These are phyloP conservation scores for Simalia tracyae DNA, from an alignment of 2,797 vertebrate genomes.

Conservation along the genomic window DNA sequence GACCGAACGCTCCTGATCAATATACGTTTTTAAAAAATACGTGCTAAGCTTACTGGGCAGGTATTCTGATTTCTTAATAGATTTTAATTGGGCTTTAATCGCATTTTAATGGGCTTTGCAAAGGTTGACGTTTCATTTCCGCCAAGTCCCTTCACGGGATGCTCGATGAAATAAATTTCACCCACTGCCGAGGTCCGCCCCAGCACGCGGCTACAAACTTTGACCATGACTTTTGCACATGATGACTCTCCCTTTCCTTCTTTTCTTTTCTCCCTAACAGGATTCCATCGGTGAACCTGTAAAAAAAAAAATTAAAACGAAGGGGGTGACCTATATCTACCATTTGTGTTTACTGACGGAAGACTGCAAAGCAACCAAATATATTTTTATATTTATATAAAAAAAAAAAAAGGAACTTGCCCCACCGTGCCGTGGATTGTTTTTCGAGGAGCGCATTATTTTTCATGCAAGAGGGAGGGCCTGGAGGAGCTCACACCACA, in stretches of 20 bases:
- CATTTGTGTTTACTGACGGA: slow-evolving; percentile 82
- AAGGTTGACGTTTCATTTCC: background rate
- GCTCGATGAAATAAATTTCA: background rate
- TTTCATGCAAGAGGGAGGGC: slow-evolving; percentile 59
- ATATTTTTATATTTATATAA: slow-evolving; percentile 91
- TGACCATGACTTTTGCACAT: background rate
- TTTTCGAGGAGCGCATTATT: slow-evolving; percentile 53
- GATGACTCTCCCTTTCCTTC: background rate
- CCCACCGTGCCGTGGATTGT: slow-evolving; percentile 72
- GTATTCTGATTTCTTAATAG: background rate
- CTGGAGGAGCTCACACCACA: background rate
- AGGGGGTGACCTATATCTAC: slow-evolving; percentile 76
- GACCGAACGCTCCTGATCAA: background rate
- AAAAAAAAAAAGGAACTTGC: slow-evolving; percentile 72
- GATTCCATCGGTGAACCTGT: slow-evolving; percentile 89
- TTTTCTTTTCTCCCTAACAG: slow-evolving; percentile 73
- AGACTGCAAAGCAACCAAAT: slow-evolving; percentile 87
- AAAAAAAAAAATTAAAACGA: slow-evolving; percentile 76
- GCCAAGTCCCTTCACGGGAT: background rate
- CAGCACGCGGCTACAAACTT: background rate
- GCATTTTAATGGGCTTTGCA: background rate
- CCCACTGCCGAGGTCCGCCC: background rate
- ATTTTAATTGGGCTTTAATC: background rate
- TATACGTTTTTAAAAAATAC: background rate
- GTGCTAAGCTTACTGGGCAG: background rate